These are phyloP conservation scores for Itoplectis maculator DNA, from an alignment of 2,888 invertebrate genomes.

Conservation along the genomic window DNA sequence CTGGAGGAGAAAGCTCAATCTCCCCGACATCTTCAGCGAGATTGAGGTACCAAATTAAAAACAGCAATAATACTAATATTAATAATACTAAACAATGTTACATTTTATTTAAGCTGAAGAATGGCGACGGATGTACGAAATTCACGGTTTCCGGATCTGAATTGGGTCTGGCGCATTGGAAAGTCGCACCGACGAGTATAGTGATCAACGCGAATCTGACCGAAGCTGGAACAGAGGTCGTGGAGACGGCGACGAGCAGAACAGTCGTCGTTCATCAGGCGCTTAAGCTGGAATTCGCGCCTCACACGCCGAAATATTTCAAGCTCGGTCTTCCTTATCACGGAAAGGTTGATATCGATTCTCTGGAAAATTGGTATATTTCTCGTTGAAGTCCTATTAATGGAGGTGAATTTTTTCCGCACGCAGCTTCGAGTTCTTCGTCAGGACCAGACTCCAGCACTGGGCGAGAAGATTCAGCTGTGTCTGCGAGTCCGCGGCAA, in stretches of 20 bases:
- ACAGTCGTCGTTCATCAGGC: slow-evolving; percentile 87
- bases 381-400: slow-evolving; percentile 14
- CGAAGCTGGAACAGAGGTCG: slow-evolving; percentile 88
- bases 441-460: slow-evolving; percentile 81
- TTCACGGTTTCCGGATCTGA: slow-evolving; percentile 81
- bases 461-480: slow-evolving; percentile 82
- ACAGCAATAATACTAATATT: too few relatives aligned
- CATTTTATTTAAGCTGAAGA: slow-evolving; percentile 55
- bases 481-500: slow-evolving; percentile 81
- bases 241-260: slow-evolving; percentile 87
- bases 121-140: slow-evolving; percentile 81
- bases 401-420: neutral
- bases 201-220: slow-evolving; percentile 84
- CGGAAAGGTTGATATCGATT: slow-evolving; percentile 85
- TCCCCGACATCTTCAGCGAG: slow-evolving; percentile 80
- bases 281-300: slow-evolving; percentile 87
- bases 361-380: neutral
- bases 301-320: slow-evolving; percentile 87
- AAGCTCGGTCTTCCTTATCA: slow-evolving; percentile 90
- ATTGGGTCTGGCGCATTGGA: slow-evolving; percentile 81
- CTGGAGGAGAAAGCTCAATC: slow-evolving; percentile 80
- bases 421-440: slow-evolving; percentile 79
- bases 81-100: too few relatives aligned
- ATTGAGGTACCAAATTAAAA: too few relatives aligned
- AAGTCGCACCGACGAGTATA: slow-evolving; percentile 81